Conservation (phyloP, 2,888 invertebrate genomes). For the Yponomeuta sedellus region DNA sequence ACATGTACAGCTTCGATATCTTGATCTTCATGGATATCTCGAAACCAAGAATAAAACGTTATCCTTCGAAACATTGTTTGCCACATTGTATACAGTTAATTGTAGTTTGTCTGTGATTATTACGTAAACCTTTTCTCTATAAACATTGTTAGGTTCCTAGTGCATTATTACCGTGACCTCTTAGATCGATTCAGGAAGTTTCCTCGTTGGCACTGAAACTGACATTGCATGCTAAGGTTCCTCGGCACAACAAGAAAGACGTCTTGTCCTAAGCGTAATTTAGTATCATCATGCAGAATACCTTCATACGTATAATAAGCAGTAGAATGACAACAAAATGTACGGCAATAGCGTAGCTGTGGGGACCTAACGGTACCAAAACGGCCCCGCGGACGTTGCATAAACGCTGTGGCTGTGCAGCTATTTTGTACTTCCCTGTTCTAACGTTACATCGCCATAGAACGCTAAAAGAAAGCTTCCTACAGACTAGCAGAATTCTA, state of each 20-base stretch:
- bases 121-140: background rate
- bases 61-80: too few species aligned
- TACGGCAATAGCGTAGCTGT: constrained; percentile 29
- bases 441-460: constrained; percentile 1
- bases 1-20: too few species aligned
- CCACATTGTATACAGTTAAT: too few species aligned
- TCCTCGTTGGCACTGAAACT: background rate
- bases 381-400: constrained; percentile 48
- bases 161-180: background rate
- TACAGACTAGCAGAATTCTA: background rate
- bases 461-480: constrained; percentile 1
- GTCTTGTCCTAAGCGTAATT: background rate
- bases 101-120: too few species aligned
- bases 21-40: too few species aligned
- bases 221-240: background rate
- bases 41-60: too few species aligned
- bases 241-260: background rate
- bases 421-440: constrained; percentile 1
- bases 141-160: background rate
- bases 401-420: constrained; percentile 26
- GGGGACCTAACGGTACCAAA: constrained; percentile 43
- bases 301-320: background rate
- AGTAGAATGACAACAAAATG: constrained; percentile 24
- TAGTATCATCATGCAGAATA: background rate
- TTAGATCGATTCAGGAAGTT: background rate